Evolutionary conservation across 2,888 invertebrate species (phyloP), one percentile per base, ranked within the genome.

Genomic region (Osedax frankpressi): DNA sequence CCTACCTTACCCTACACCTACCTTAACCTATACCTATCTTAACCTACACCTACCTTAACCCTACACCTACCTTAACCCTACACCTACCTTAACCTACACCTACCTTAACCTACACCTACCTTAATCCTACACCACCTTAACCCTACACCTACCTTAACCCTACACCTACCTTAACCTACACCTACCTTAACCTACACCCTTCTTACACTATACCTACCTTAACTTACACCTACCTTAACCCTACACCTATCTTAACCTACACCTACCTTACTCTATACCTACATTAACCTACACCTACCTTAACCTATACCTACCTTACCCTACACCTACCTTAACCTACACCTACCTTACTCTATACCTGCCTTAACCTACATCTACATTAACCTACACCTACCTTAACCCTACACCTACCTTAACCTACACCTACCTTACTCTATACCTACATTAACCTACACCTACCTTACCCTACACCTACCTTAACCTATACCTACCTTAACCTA

Each of bases 231-330:
- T 44, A n/a, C n/a, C n/a, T n/a, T n/a, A n/a, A n/a, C n/a, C 29
- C 26, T 1, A 1, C n/a, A 11, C 28, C 65, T 30, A 72, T 75
- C 78, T n/a, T 78, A 84, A 84, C 83, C 77, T 84, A 84, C 2
- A 83, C 84, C 73, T 97, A 96, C 96, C 87, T 96, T 80, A 94
- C 94, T 74, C 92, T 94, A 76, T 97, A 97, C 86, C 92, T 95
- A 84, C n/a, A n/a, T n/a, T 44, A 44, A 6, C 19, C 19, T 44
- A 44, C 19, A 44, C 6, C 19, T 44, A 44, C 44, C 44, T 6
- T 19, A 6, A 65, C 26, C n/a, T 25, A 6, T 44, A 44, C 44
- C 44, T 44, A n/a, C n/a, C n/a, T n/a, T n/a, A n/a, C n/a, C 29
- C 26, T 1, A 1, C n/a, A 11, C 28, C 65, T 30, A 72, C 74